phyloP scores from a whole-genome alignment of 2,888 invertebrate species.

The Griposia aprilina region DNA sequence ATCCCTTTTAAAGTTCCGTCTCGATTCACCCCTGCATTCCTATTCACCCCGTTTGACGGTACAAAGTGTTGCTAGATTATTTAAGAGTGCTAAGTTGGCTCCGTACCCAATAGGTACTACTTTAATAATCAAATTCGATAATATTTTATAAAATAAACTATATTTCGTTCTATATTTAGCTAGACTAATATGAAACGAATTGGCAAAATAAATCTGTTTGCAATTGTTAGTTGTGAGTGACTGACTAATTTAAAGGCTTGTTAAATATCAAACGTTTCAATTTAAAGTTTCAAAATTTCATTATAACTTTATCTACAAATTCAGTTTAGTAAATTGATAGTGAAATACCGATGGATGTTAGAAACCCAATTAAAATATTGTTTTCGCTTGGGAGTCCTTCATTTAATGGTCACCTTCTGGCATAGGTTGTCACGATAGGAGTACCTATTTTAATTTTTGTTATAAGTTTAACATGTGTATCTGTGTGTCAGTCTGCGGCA shows the following conservation, averaged over 20 bases:
- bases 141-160: neutral
- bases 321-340: constrained; percentile 61
- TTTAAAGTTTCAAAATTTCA: constrained; percentile 60
- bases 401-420: constrained; percentile 14
- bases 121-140: neutral
- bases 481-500: no score
- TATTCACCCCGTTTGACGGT: no score
- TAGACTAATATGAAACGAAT: constrained; percentile 20
- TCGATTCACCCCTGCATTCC: no score
- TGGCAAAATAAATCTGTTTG: constrained; percentile 43
- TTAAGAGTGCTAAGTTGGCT: neutral
- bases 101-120: neutral
- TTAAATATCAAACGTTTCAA: constrained; percentile 64
- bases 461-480: no score
- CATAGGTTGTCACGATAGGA: neutral
- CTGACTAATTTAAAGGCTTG: constrained; percentile 57
- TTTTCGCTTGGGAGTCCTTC: constrained; percentile 29
- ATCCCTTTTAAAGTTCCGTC: no score
- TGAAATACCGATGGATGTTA: constrained; percentile 36
- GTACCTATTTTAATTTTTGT: neutral
- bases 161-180: neutral
- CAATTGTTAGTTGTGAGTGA: constrained; percentile 52
- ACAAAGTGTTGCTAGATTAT: neutral
- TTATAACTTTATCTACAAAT: constrained; percentile 60
- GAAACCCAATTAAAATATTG: constrained; percentile 56